Conservation (phyloP, 2,888 invertebrate genomes). For the Agonopterix arenella region DNA sequence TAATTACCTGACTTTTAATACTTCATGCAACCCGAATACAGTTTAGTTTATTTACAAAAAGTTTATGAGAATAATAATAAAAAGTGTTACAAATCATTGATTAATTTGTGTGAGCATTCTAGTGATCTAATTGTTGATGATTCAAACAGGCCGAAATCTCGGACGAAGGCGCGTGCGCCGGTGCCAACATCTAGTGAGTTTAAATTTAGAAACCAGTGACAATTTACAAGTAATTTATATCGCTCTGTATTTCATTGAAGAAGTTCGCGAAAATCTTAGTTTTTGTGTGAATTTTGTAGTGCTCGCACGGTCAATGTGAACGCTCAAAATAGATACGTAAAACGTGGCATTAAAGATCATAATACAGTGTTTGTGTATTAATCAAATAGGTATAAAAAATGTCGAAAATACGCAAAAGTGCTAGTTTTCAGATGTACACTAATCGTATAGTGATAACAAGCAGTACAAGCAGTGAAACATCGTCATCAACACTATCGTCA, state of each 20-base stretch:
- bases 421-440: conserved; percentile 43
- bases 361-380: background rate
- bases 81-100: too few relatives aligned
- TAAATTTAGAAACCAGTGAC: conserved; percentile 64
- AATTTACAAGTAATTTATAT: conserved; percentile 29
- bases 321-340: too few relatives aligned
- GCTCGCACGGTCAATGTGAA: conserved; percentile 12
- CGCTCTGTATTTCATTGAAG: conserved; percentile 17
- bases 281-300: conserved; percentile 23
- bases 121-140: conserved; percentile 43
- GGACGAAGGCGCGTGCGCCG: conserved; percentile 26
- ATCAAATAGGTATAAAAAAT: background rate
- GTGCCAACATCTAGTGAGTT: conserved; percentile 30
- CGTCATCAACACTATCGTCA: conserved; percentile 48
- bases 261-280: conserved; percentile 27
- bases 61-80: too few relatives aligned
- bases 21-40: too few relatives aligned
- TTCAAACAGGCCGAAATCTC: conserved; percentile 30
- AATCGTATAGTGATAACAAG: conserved; percentile 35
- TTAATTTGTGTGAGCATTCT: too few relatives aligned
- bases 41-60: too few relatives aligned
- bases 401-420: conserved; percentile 38
- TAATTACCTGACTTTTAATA: too few relatives aligned
- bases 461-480: conserved; percentile 40
- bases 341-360: background rate